Conservation (phyloP, 2,797 vertebrate species). For the Mallotus villosus region DNA sequence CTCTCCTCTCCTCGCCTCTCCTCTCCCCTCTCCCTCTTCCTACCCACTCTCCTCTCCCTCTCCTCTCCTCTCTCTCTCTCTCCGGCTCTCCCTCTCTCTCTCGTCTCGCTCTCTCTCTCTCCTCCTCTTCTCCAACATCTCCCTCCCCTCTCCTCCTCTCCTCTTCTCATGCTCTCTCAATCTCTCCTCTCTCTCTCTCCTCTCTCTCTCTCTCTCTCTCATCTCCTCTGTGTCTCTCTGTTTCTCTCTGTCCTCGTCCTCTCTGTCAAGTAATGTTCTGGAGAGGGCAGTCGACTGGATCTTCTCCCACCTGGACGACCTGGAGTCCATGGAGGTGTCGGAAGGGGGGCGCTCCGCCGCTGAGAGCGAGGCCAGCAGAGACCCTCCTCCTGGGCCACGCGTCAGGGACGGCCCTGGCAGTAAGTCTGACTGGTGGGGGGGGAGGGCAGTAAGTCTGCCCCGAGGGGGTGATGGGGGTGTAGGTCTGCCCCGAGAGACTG, state of each 20-base stretch:
- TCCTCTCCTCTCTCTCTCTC: neutral
- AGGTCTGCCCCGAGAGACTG: too few species aligned
- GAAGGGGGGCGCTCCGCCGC: conserved; percentile 93
- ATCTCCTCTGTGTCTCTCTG: neutral
- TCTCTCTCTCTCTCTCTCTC: too few species aligned
- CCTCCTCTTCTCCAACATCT: conserved; percentile 25
- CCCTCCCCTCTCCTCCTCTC: too few species aligned
- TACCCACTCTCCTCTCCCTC: too few species aligned
- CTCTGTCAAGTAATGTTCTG: conserved; percentile 84
- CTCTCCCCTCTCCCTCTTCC: too few species aligned
- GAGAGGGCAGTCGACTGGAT: conserved; percentile 98
- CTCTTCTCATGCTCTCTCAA: too few species aligned
- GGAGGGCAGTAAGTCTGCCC: conserved; percentile 88
- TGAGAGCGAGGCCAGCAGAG: conserved; percentile 85
- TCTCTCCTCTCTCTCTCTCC: neutral
- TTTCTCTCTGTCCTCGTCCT: conserved; percentile 16
- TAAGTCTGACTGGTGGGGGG: too few species aligned
- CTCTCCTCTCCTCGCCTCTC: too few species aligned
- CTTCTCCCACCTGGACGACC: conserved; percentile 96
- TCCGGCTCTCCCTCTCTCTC: too few species aligned
- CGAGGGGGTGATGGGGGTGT: neutral
- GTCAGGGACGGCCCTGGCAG: conserved; percentile 93
- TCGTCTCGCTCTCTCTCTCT: neutral
- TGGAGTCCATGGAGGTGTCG: conserved; percentile 98
- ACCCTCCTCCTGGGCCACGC: conserved; percentile 88